A percentile compares a stretch with the other conserved stretches of the same genome.
Conservation (phyloP, 2,113 vertebrate genomes). For the Bubo bubo region DNA sequence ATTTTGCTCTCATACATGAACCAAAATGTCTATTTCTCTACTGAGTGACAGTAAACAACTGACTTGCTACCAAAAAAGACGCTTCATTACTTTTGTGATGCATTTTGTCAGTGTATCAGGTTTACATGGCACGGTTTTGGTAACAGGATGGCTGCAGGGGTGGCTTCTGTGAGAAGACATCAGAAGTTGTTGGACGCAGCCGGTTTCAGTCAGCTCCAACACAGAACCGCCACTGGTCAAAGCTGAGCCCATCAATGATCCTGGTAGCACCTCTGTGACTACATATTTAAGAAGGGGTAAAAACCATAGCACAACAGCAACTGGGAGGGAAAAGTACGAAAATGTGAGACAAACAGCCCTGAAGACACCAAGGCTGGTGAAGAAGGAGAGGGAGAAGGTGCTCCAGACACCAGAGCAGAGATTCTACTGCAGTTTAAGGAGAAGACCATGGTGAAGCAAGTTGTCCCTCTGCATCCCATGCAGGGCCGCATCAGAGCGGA, state of each 20-base stretch:
- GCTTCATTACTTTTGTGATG: not conserved
- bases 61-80: not conserved
- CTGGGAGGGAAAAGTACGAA: not conserved
- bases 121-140: not conserved
- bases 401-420: accelerated
- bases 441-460: not conserved
- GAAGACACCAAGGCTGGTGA: not conserved
- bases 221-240: not conserved
- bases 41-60: not conserved
- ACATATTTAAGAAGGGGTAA: not conserved
- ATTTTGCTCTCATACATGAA: not conserved
- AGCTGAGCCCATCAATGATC: not conserved
- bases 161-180: not conserved
- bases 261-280: not conserved
- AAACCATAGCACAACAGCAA: not conserved
- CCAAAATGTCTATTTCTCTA: not conserved
- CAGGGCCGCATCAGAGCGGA: not conserved
- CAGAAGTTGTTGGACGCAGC: not conserved
- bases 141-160: not conserved
- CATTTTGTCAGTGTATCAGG: not conserved
- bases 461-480: not conserved
- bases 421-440: not conserved
- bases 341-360: not conserved
- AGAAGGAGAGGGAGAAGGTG: not conserved
- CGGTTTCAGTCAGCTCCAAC: not conserved